Evolutionary conservation across 2,113 vertebrate species (phyloP).

Genomic region (Brachypodius melanocephalos): DNA sequence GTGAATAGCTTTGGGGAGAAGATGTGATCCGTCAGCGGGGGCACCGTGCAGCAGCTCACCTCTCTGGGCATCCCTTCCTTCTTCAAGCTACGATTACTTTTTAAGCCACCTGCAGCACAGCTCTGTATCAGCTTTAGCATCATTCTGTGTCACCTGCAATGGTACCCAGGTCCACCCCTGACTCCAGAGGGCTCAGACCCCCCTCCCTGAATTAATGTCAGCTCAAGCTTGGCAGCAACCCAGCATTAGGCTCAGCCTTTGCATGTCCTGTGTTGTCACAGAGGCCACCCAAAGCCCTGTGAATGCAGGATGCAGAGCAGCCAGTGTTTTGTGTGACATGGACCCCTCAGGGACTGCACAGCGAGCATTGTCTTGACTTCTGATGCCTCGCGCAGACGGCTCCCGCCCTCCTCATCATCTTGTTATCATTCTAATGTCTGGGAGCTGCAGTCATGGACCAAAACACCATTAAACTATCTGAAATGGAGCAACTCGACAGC

Average conservation of each 20-base stretch:
- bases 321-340: neutral
- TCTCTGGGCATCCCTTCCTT: neutral
- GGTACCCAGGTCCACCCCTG: neutral
- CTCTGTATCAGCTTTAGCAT: neutral
- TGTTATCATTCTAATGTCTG: constrained; percentile 45
- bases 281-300: neutral
- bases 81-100: neutral
- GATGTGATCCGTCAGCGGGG: neutral
- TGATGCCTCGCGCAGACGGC: neutral
- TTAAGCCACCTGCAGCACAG: neutral
- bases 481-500: constrained; percentile 50
- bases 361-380: neutral
- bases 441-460: constrained; percentile 42
- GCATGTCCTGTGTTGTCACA: accelerated
- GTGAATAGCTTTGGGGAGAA: neutral
- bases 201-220: too few relatives aligned
- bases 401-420: constrained; percentile 50
- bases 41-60: neutral
- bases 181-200: neutral
- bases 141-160: neutral
- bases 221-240: accelerated
- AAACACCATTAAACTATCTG: constrained; percentile 58
- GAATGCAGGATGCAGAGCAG: neutral
- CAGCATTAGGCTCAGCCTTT: neutral
- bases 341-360: accelerated